phyloP scores from a whole-genome alignment of 2,797 vertebrate genomes.

The Periophthalmus magnuspinnatus region DNA sequence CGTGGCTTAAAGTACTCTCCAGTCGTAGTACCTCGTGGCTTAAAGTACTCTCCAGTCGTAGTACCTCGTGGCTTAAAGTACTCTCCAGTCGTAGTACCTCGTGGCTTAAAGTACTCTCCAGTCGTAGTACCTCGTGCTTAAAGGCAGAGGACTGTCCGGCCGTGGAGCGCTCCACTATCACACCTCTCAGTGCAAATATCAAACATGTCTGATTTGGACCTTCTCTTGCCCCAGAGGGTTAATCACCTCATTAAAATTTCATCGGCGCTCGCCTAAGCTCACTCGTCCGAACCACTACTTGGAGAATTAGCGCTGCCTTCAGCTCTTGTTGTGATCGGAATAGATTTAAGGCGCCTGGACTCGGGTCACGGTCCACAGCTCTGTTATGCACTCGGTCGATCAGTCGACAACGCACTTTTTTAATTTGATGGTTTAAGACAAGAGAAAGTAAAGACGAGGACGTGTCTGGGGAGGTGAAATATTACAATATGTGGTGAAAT shows the following conservation, averaged over 20 bases:
- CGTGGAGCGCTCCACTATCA: conserved; percentile 20
- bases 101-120: neutral
- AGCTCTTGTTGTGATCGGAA: conserved; percentile 43
- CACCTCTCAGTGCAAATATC: conserved; percentile 46
- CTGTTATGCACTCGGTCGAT: conserved; percentile 8
- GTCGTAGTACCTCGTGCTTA: too few species aligned
- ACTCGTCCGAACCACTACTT: conserved; percentile 38
- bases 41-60: neutral
- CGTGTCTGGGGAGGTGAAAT: neutral
- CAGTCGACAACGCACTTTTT: conserved; percentile 30
- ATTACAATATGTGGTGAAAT: too few species aligned
- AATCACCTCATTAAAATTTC: conserved; percentile 67
- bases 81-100: too few species aligned
- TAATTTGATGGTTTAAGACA: conserved; percentile 14
- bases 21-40: neutral
- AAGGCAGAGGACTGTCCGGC: conserved; percentile 38
- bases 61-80: neutral
- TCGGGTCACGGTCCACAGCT: conserved; percentile 16
- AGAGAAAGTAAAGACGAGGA: conserved; percentile 10
- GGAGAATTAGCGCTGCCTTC: conserved; percentile 59
- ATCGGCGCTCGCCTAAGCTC: conserved; percentile 44
- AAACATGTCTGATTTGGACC: conserved; percentile 38
- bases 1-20: neutral
- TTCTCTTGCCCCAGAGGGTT: conserved; percentile 49
- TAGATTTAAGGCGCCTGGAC: conserved; percentile 21